Percentiles rank a stretch among this genome's conserved stretches.
phyloP scores from a whole-genome alignment of 2,113 vertebrate genomes.

The Gobio gobio region DNA sequence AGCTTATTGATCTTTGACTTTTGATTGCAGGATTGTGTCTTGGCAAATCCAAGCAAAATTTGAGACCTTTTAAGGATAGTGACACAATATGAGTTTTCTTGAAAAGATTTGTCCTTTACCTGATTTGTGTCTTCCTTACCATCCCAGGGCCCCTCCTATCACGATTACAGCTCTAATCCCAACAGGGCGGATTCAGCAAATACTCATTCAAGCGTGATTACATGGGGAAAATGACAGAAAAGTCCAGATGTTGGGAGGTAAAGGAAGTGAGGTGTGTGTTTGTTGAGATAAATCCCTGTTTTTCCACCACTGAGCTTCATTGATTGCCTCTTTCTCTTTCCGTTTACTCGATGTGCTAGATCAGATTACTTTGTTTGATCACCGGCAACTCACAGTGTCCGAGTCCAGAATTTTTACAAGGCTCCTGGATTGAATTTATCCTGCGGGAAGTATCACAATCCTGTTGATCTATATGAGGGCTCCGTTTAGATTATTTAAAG shows the following conservation, averaged over 20 bases:
- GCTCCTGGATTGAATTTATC: too few species aligned
- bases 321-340: conserved; percentile 35
- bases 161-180: conserved; percentile 73
- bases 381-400: too few species aligned
- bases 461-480: background rate
- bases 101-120: background rate
- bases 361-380: conserved; percentile 26
- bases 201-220: conserved; percentile 61
- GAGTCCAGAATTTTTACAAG: too few species aligned
- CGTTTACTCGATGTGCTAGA: background rate
- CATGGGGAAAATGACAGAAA: conserved; percentile 55
- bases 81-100: background rate
- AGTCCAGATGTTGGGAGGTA: conserved; percentile 64
- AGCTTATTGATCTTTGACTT: background rate
- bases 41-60: background rate
- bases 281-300: conserved; percentile 44
- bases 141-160: conserved; percentile 43
- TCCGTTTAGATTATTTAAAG: background rate
- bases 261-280: conserved; percentile 50
- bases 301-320: conserved; percentile 48
- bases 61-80: background rate
- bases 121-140: conserved; percentile 45
- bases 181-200: conserved; percentile 68
- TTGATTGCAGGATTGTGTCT: background rate
- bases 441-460: background rate